Evolutionary conservation across 2,888 invertebrate species (phyloP), one percentile per base, ranked within the genome.

Genomic region (Athetis lepigone): DNA sequence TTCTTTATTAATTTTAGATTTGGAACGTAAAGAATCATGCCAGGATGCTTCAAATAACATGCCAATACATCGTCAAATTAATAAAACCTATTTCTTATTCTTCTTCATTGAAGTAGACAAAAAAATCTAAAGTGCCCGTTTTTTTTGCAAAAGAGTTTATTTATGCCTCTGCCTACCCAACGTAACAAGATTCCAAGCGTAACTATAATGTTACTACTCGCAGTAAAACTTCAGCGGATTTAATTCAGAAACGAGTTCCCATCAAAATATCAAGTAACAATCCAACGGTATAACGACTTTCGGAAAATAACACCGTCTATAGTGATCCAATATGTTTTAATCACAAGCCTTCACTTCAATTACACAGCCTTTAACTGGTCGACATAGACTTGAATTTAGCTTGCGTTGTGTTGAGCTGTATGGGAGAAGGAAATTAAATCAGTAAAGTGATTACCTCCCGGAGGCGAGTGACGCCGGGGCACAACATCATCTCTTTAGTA

Each of bases 381-480:
- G n/a, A 0, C 0, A 39, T 51, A 77, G 21, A 64, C 72, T 56
- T 51, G n/a, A 59, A 39, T 58, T 46, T 70, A 40, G 51, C 42
- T 39, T 66, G 49, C 13, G 13, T 54, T n/a, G 16, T 16, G 43
- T 37, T 25, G 45, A 68, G 62, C 52, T 76, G 76, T 66, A 49
- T 57, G 37, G 62, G 66, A 52, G 65, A 64, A 79, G 85, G 84
- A 86, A 87, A 87, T 87, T 82, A 85, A 87, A 86, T 87, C 82
- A 82, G 77, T 80, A 70, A 83, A 84, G 74, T 86, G 82, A 84
- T 85, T 81, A 82, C 64, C 33, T 33, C 33, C 33, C 71, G 73
- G 69, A 80, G 75, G 80, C 82, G 64, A 71, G 79, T 70, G 85
- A 83, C 81, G 84, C 79, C 70, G 61, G 67, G 70, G 83, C 85